Evolutionary conservation across 2,797 vertebrate genomes (phyloP).

Genomic region (Allobates femoralis): DNA sequence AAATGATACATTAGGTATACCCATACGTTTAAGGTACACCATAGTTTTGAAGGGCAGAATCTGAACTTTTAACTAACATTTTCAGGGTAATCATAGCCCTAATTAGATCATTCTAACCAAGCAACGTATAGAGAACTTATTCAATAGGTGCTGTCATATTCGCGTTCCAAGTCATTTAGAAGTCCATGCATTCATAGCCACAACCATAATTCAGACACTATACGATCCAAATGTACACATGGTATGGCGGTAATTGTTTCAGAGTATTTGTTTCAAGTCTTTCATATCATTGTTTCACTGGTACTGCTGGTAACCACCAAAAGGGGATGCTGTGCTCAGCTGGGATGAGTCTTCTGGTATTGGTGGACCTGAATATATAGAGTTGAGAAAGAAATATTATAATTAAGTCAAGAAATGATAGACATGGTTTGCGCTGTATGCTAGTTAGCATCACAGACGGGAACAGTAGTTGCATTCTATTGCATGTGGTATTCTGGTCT

Average conservation of each 20-base stretch:
- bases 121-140: not conserved
- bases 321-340: conserved; percentile 6
- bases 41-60: not conserved
- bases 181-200: conserved; percentile 20
- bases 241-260: not conserved
- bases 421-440: no score
- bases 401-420: not conserved
- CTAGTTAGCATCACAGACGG: no score
- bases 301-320: conserved; percentile 39
- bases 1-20: not conserved
- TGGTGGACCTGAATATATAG: conserved; percentile 25
- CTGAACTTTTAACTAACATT: not conserved
- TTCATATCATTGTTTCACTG: conserved; percentile 13
- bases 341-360: conserved; percentile 27
- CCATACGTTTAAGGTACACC: not conserved
- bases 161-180: not conserved
- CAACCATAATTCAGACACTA: not conserved
- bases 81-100: not conserved
- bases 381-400: not conserved
- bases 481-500: no score
- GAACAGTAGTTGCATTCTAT: no score
- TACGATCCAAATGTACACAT: not conserved
- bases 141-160: not conserved
- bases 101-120: no score
- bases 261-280: not conserved